Base-by-base conservation (phyloP, 2,797 vertebrate species). In the Hemitrygon akajei region DNA sequence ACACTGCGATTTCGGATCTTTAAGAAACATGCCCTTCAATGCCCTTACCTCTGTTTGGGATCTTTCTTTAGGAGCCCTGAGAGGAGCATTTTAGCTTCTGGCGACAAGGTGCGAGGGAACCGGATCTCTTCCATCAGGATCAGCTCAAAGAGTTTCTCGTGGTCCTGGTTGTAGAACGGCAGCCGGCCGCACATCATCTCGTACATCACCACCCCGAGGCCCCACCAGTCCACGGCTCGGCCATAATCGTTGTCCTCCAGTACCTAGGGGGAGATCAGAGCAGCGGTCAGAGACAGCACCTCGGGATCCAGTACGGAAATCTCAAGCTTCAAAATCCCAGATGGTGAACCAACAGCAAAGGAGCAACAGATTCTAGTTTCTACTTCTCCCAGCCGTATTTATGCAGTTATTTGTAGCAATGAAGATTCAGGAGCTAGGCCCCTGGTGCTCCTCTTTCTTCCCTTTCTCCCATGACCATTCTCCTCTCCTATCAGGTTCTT, bases 141-240 rank as follows among this genome's bases (percentile, higher is more conserved):
- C 18, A 99, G 97, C 96, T 99, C 98, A 25, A 99, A 99, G 94
- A 99, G 97, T 69, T 98, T 97, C 95, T 99, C 98, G 0, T 99
- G 98, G 96, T 99, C 98, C 96, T 98, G 98, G 95, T 98, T 99
- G 96, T 99, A 99, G 96, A 99, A 99, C 4, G 98, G 98, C 93
- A 99, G 96, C 94, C 98, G 97, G 0, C 98, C 98, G 0, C 98
- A 99, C 97, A 98, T 98, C 98, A 99, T 99, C 96, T 99, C 98
- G 9, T 99, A 99, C 98, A 99, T 99, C 91, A 99, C 98, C 82
- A 99, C 98, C 0, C 98, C 98, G 94, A 99, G 95, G 2, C 98
- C 98, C 98, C 98, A 99, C 98, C 98, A 99, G 96, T 99, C 98
- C 95, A 99, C 98, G 0, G 98, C 98, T 0, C 98, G 97, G 0